Percentiles rank a stretch among this genome's conserved stretches.
These are phyloP conservation scores for Hypotaenidia philippensis DNA, from an alignment of 2,797 vertebrate genomes.

Conservation along the genomic window DNA sequence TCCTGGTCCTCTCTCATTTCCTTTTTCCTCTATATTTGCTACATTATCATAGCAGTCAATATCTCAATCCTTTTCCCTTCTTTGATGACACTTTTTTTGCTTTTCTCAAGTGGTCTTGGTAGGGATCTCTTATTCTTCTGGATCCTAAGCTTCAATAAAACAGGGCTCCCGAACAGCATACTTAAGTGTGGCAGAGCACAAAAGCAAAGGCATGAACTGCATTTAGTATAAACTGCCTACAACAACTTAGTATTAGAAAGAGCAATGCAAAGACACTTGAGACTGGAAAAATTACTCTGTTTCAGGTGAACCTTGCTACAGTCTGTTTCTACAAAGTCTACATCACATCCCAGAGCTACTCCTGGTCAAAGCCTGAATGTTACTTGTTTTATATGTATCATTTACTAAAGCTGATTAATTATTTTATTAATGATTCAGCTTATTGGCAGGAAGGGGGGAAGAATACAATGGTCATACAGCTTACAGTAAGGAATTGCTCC, in stretches of 20 bases:
- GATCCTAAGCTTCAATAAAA: background rate
- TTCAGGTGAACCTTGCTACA: background rate
- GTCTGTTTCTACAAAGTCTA: background rate
- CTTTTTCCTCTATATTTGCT: background rate
- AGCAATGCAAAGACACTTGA: background rate
- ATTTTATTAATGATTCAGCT: background rate
- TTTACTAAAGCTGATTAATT: background rate
- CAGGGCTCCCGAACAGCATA: background rate
- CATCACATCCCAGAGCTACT: background rate
- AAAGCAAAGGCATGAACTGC: background rate
- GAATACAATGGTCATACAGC: background rate
- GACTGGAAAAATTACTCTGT: background rate
- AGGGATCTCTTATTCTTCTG: background rate
- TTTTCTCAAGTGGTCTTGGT: background rate
- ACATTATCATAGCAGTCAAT: background rate
- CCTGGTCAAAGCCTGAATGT: background rate
- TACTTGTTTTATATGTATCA: background rate
- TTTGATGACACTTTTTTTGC: background rate
- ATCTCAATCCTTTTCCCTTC: background rate
- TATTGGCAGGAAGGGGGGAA: accelerated
- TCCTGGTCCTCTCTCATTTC: background rate
- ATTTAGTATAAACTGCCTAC: background rate
- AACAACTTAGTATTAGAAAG: background rate
- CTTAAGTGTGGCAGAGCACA: background rate
- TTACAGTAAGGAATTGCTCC: background rate